Evolutionary conservation across 2,797 vertebrate species (phyloP), one percentile per base, ranked within the genome.

Genomic region (Sebastes steindachneri): DNA sequence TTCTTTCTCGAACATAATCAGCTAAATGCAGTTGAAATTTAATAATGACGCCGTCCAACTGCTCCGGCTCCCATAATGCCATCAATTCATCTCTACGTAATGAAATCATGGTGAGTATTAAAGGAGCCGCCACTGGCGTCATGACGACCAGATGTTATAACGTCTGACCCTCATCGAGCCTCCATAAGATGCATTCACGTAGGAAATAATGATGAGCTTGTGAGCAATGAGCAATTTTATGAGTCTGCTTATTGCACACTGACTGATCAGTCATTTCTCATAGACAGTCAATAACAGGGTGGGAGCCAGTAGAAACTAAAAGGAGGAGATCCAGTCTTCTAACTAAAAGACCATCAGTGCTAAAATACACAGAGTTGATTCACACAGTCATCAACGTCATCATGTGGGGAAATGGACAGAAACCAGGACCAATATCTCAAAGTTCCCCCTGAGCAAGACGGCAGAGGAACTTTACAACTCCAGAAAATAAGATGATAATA

Each of bases 1-100:
- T 48, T 75, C 23, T 53, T 77, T 73, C 53, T 68, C 33, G 28
- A n/a, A 55, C 37, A 48, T 66, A 72, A 88, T 62, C 64, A 4
- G 28, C 23, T 77, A 33, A 81, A 67, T 37, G 68, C 26, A 54
- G 45, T 68, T 17, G 19, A 66, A 80, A 80, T 35, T 60, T 10
- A 48, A 81, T 63, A 14, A 11, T 7, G 57, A 2, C n/a, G 53
- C 48, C 0, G 0, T 71, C 23, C 21, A 14, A 14, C 59, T 26
- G 62, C 14, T 65, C 35, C 21, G 4, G 28, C 4, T 3, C 12
- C 15, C 23, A 29, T 23, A 37, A 75, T 2, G 9, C 45, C 9
- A 65, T 66, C 4, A 1, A 48, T 82, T 69, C 25, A 14, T 75
- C 80, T 62, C 12, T 2, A 19, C 4, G 10, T 75, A 83, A 88